These are phyloP conservation scores for Arctia plantaginis DNA, from an alignment of 2,888 invertebrate genomes.

Conservation along the genomic window DNA sequence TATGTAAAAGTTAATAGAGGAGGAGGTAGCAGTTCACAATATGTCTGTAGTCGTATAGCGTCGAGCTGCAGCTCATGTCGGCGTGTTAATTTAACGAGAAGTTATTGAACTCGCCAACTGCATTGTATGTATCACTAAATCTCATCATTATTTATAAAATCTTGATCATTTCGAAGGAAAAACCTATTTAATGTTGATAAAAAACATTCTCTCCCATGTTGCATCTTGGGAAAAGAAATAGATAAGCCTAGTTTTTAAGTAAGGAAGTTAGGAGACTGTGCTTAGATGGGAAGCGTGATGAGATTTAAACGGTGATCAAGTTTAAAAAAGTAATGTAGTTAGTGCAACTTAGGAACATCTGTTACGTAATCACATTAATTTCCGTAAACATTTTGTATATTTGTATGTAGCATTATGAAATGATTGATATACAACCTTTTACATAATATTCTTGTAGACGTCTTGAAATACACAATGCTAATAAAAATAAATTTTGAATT, in stretches of 20 bases:
- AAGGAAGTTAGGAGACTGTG: no score
- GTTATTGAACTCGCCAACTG: not conserved
- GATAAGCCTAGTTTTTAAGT: no score
- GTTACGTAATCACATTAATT: no score
- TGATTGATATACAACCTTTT: no score
- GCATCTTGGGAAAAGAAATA: not conserved
- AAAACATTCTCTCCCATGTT: not conserved
- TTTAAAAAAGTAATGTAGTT: no score
- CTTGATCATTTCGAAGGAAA: not conserved
- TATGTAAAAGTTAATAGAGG: not conserved
- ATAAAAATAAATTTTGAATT: no score
- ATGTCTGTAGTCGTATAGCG: not conserved
- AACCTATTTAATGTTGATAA: not conserved
- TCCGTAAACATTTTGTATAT: no score
- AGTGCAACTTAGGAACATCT: no score
- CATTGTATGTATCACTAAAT: not conserved
- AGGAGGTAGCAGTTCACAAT: not conserved
- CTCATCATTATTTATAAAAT: constrained; percentile 11
- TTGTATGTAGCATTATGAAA: no score
- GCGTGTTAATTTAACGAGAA: constrained; percentile 25
- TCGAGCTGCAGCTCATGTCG: constrained; percentile 5
- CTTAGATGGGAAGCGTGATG: no score
- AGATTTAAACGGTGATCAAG: no score
- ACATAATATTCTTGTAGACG: not conserved
- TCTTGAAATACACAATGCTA: not conserved